phyloP scores from a whole-genome alignment of 2,113 vertebrate genomes.

The Hypocryptadius cinnamomeus region DNA sequence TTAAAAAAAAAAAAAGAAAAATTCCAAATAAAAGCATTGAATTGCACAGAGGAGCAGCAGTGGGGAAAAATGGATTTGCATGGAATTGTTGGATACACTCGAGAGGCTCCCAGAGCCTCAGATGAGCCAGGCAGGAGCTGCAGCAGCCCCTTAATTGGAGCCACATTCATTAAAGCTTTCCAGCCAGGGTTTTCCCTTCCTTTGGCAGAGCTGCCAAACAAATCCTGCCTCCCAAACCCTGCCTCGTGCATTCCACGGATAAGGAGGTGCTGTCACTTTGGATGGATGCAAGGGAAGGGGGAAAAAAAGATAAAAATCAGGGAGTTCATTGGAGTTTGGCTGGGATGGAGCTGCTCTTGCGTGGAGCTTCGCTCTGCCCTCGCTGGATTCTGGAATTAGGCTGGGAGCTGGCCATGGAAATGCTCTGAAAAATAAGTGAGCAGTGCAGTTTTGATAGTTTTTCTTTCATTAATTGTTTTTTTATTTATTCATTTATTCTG shows the following conservation, averaged over 20 bases:
- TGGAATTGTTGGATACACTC: constrained; percentile 5
- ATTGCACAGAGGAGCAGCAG: not conserved
- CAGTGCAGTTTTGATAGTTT: not conserved
- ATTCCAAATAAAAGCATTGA: not conserved
- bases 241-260: not conserved
- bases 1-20: not conserved
- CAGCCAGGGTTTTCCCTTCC: not conserved
- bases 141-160: constrained; percentile 27
- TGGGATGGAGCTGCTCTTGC: not conserved
- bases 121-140: not conserved
- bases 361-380: not conserved
- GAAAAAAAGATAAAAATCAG: not conserved
- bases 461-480: not conserved
- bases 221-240: not conserved
- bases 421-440: not conserved
- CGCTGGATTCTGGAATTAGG: not conserved
- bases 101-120: not conserved
- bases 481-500: not conserved
- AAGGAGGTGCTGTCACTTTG: constrained; percentile 1
- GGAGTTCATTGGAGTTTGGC: not conserved
- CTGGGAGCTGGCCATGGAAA: not conserved
- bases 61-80: not conserved
- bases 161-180: not conserved
- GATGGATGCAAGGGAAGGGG: not conserved
- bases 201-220: not conserved